Base-by-base conservation (phyloP, 2,888 invertebrate species). In the Lissonota sp. region DNA sequence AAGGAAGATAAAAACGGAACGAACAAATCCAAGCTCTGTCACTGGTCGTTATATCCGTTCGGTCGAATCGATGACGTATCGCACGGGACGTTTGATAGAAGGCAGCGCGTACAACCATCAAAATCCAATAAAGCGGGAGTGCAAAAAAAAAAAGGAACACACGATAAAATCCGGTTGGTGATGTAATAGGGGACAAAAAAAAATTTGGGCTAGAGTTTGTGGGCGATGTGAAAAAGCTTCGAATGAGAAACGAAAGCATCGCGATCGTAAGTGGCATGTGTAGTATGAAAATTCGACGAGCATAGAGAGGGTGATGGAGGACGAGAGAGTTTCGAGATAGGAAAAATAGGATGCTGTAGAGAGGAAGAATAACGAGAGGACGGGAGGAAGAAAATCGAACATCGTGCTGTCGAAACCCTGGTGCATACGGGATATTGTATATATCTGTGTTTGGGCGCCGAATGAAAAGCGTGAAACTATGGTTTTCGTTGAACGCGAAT, bases 401-500 rank as follows among this genome's bases (percentile, higher is more conserved):
- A 53, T 4, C 42, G 55, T 44, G 16, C 16, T 40, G 39, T 7
- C 0, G 8, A 26, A 57, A 57, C 37, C 26, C 16, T 57, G 14
- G 14, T 57, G 14, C 26, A 26, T 26, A 26, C 1, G 26, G 3
- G 26, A 26, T 26, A 26, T 26, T 26, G 3, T 7, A 37, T 57
- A 57, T 57, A 57, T 26, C 0, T 57, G 7, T 37, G n/a, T 57
- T 7, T 57, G 37, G 16, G 16, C 26, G 42, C 26, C 14, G 5
- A 42, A 26, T 53, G 62, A 62, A 73, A 73, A 57, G 73, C 44
- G 46, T 55, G 6, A 57, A 72, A 69, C 58, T 73, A 49, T 58
- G 63, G 73, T 67, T 73, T 77, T 70, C 73, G 77, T 80, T 73
- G 63, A 53, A 69, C 58, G 26, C 26, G 85, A 82, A 87, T 88